phyloP scores from a whole-genome alignment of 2,113 vertebrate genomes.

The Mesoclemmys tuberculata region DNA sequence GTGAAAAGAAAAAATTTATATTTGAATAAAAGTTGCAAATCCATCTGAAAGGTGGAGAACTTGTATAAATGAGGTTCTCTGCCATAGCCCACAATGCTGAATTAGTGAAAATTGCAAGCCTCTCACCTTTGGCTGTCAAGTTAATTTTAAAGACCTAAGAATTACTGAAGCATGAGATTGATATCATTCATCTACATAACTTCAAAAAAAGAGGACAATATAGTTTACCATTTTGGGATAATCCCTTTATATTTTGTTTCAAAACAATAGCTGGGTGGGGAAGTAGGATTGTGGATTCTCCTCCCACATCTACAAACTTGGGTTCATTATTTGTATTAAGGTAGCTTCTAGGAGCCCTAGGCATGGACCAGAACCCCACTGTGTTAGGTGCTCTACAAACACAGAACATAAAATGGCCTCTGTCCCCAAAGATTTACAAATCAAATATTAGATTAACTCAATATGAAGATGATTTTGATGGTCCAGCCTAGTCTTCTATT shows the following conservation, averaged over 20 bases:
- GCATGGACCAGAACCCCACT: neutral
- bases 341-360: neutral
- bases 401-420: neutral
- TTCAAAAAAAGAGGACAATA: neutral
- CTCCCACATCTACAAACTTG: neutral
- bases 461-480: neutral
- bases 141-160: rapidly evolving
- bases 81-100: neutral
- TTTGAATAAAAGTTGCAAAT: neutral
- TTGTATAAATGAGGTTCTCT: neutral
- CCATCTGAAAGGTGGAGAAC: neutral
- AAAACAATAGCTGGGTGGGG: rapidly evolving
- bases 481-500: neutral
- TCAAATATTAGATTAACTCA: neutral
- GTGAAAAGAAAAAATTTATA: neutral
- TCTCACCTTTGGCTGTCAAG: neutral
- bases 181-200: neutral
- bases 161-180: rapidly evolving
- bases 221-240: neutral
- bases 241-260: neutral
- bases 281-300: rapidly evolving
- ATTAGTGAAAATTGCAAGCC: neutral
- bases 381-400: neutral
- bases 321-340: neutral
- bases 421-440: neutral